These are phyloP conservation scores for Lasaia peninsularis DNA, from an alignment of 1,140 invertebrate genomes.

Conservation along the genomic window DNA sequence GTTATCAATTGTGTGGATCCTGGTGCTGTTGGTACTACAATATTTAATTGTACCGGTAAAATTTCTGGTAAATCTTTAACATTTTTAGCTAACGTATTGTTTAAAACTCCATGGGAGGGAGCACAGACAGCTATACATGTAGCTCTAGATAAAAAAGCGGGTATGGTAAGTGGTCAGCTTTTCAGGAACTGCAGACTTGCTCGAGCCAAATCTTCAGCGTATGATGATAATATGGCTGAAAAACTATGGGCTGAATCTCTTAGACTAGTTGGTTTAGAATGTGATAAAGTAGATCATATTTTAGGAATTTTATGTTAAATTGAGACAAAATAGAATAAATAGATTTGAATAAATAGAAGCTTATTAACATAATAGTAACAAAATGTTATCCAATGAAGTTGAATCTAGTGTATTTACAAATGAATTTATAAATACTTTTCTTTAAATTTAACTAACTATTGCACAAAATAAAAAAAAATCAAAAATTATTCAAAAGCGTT, in stretches of 20 bases:
- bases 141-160: conserved; percentile 35
- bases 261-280: conserved; percentile 33
- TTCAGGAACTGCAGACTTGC: conserved; percentile 44
- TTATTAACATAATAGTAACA: no score
- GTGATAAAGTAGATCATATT: neutral
- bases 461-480: no score
- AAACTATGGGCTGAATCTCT: conserved; percentile 37
- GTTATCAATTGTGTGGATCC: conserved; percentile 79
- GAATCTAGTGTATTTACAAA: no score
- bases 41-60: conserved; percentile 33
- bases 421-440: no score
- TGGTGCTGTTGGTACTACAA: conserved; percentile 78
- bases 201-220: conserved; percentile 18
- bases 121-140: conserved; percentile 47
- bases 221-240: conserved; percentile 25
- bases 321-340: no score
- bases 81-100: conserved; percentile 31
- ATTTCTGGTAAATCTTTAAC: conserved; percentile 27
- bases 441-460: no score
- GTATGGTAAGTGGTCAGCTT: conserved; percentile 50
- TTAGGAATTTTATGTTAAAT: no score
- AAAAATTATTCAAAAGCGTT: no score
- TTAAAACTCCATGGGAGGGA: conserved; percentile 46
- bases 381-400: no score
- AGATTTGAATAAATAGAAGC: no score